Percentiles rank a stretch among this genome's conserved stretches.
Evolutionary conservation across 2,888 invertebrate species (phyloP).

Genomic region (Orthosia cruda): DNA sequence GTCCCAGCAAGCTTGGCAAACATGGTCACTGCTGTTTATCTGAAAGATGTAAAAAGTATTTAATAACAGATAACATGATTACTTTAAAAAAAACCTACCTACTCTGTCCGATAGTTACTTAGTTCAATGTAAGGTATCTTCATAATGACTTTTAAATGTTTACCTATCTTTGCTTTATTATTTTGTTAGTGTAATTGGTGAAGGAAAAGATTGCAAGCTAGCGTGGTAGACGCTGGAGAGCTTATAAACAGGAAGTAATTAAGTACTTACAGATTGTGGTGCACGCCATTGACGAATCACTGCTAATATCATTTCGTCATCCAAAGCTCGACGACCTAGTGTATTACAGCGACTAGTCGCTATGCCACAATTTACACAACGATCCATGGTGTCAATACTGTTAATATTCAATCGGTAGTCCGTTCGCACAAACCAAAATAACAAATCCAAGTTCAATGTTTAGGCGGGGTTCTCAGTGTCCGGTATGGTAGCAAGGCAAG

Average conservation of each 20-base stretch:
- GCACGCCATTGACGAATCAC: neutral
- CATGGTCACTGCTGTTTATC: conserved; percentile 5
- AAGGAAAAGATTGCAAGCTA: no score
- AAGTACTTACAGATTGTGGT: conserved; percentile 3
- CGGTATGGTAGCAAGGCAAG: neutral
- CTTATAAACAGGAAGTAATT: no score
- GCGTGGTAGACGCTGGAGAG: no score
- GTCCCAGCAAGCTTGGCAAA: conserved; percentile 11
- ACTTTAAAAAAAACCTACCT: no score
- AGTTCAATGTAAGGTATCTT: no score
- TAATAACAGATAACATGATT: no score
- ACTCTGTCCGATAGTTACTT: no score
- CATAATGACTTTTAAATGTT: no score
- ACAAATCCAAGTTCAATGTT: conserved; percentile 4
- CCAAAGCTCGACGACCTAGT: neutral
- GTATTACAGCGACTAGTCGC: conserved; percentile 9
- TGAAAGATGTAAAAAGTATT: neutral
- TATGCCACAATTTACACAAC: conserved; percentile 10
- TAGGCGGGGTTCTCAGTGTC: neutral
- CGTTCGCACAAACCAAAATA: conserved; percentile 1
- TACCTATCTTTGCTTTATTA: no score
- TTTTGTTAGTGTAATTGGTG: no score
- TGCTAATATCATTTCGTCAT: neutral
- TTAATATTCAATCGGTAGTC: conserved; percentile 1
- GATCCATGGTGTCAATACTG: neutral